These are phyloP conservation scores for Neocrepidodera transversa DNA, from an alignment of 2,888 invertebrate species.

Conservation along the genomic window DNA sequence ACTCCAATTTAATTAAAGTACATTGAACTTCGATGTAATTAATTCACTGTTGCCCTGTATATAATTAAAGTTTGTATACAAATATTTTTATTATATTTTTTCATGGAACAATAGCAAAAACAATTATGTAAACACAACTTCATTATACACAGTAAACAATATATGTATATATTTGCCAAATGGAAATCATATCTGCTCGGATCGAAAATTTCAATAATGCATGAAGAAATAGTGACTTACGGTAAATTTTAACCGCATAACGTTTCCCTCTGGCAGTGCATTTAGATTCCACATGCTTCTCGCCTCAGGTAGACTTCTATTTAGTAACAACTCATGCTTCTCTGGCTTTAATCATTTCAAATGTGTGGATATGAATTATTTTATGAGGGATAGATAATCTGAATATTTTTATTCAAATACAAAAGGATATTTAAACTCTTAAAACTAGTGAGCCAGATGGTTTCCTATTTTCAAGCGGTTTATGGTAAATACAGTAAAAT, in stretches of 20 bases:
- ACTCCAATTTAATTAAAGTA: no score
- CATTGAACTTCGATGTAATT: no score
- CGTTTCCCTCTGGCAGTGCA: conserved; percentile 7
- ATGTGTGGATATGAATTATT: conserved; percentile 24
- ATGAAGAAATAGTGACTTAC: conserved; percentile 6
- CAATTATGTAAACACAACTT: no score
- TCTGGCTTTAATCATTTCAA: conserved; percentile 21
- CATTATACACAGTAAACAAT: no score
- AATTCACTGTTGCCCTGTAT: no score
- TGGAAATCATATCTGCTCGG: no score
- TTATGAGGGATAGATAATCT: conserved; percentile 8
- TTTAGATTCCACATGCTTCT: conserved; percentile 10
- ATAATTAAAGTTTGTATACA: no score
- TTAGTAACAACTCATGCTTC: conserved; percentile 17
- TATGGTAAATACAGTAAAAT: no score
- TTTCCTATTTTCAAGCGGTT: background rate
- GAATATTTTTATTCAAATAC: conserved; percentile 2
- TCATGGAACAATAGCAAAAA: no score
- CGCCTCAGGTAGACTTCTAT: conserved; percentile 13
- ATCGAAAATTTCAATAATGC: conserved; percentile 7
- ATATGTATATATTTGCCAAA: no score
- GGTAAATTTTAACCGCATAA: conserved; percentile 8
- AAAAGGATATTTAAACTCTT: background rate
- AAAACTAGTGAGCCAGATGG: background rate
- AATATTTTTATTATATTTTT: no score